Evolutionary conservation across 1,140 invertebrate genomes (phyloP).

Genomic region (Drosophila burlai): DNA sequence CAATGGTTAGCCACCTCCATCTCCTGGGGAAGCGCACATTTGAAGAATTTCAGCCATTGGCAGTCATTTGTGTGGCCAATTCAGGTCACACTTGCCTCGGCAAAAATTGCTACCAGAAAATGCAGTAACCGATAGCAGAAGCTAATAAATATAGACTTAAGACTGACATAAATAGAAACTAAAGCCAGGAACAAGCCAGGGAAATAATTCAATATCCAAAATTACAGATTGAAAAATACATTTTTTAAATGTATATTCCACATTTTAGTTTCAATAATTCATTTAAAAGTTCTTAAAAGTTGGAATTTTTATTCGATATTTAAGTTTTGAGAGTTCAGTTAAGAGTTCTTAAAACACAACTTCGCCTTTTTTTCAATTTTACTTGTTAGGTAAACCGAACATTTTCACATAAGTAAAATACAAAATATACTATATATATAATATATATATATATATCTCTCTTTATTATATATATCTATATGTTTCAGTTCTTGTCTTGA

Average conservation of each 20-base stretch:
- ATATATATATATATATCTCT: neutral
- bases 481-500: neutral
- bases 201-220: no score
- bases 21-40: neutral
- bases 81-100: neutral
- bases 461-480: neutral
- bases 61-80: neutral
- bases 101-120: neutral
- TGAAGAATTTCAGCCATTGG: neutral
- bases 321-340: no score
- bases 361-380: neutral
- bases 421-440: no score
- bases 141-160: neutral
- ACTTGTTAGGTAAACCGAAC: neutral
- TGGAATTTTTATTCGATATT: no score
- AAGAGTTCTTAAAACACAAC: no score
- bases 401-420: no score
- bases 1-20: conserved; percentile 14
- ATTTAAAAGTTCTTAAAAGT: neutral
- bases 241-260: no score
- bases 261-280: no score
- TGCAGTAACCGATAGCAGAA: neutral
- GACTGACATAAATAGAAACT: neutral
- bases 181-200: no score
- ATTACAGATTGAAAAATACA: no score